Evolutionary conservation across 2,797 vertebrate species (phyloP), one percentile per base, ranked within the genome.

Genomic region (Bovichtus diacanthus): DNA sequence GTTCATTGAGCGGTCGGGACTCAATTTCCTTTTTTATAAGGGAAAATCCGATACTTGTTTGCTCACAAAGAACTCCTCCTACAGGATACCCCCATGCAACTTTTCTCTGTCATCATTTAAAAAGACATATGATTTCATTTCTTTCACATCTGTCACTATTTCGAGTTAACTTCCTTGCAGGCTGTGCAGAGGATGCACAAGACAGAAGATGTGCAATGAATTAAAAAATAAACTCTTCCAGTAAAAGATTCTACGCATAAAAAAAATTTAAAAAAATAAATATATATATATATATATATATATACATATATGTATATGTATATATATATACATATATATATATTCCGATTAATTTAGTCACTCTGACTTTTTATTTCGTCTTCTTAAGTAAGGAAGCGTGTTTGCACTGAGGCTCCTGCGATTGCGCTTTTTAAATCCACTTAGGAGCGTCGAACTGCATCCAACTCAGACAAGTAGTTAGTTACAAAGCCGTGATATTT

Each of bases 61-160:
- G 86, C 86, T 90, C 88, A 87, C 82, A 91, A 87, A 88, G 76
- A 91, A 92, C 89, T 91, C 91, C 89, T 93, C 93, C 92, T 94
- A 84, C 92, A 87, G 50, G 80, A 89, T 82, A 88, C 84, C 91
- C 86, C 84, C 89, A 83, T 81, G 74, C 79, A 84, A 85, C 75
- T 67, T 78, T 69, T 70, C 54, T 87, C 70, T 89, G 81, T 80
- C 85, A 88, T 84, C 77, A 77, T 81, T 90, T 87, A 71, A 87
- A 86, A 83, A 88, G 76, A 87, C 78, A 70, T 60, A 74, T 86
- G 69, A 87, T 74, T 64, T 68, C 46, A 75, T 59, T 74, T 80
- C 61, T 84, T 78, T 79, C 82, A 58, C 83, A 64, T 86, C 74
- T 71, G 75, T 56, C 61, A 50, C 77, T 72, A 54, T 74, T 38